Conservation (phyloP, 2,113 vertebrate genomes). For the Puma concolor region DNA sequence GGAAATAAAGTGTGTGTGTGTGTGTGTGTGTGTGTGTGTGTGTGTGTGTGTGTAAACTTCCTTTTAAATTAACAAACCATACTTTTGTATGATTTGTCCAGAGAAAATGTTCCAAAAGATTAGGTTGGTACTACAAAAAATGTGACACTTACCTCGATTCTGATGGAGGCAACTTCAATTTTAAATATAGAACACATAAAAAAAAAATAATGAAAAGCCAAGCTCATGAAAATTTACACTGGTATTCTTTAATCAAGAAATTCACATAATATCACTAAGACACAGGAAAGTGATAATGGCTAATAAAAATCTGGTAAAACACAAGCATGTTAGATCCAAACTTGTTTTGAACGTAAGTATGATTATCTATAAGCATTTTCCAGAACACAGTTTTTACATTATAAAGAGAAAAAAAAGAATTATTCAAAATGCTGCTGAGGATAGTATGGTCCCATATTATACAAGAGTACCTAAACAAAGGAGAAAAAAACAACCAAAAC, state of each 20-base stretch:
- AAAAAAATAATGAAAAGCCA: not conserved
- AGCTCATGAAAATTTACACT: not conserved
- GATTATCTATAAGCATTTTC: not conserved
- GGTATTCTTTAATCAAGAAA: not conserved
- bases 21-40: no score
- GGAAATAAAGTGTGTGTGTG: not conserved
- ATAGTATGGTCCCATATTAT: not conserved
- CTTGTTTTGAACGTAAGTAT: not conserved
- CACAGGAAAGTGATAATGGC: not conserved
- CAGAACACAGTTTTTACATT: not conserved
- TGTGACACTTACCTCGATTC: not conserved
- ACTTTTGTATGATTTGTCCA: not conserved
- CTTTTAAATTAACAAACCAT: constrained; percentile 32
- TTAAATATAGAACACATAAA: not conserved
- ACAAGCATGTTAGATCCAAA: not conserved
- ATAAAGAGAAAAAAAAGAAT: not conserved
- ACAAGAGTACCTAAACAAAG: not conserved
- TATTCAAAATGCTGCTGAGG: not conserved
- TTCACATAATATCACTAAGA: not conserved
- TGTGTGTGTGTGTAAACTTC: not conserved
- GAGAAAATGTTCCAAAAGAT: constrained; percentile 17
- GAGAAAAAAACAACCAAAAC: not conserved
- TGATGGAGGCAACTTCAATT: not conserved
- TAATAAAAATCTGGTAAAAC: not conserved
- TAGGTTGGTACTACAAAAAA: not conserved